Evolutionary conservation across 2,888 invertebrate genomes (phyloP).

Genomic region (Lasioglossum leucozonium): DNA sequence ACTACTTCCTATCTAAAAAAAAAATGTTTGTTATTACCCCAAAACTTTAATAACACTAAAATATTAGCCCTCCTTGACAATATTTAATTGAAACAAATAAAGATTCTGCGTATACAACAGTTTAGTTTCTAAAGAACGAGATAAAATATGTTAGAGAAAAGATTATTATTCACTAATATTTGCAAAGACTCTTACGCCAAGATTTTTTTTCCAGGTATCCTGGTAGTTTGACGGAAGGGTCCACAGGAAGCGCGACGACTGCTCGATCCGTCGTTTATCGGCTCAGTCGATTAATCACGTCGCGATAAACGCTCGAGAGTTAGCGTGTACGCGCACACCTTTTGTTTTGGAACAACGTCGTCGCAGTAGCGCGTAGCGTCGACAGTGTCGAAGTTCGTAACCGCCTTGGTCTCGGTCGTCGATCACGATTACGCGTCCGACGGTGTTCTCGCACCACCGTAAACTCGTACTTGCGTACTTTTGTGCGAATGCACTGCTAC

Average conservation of each 20-base stretch:
- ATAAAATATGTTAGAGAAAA: too few relatives aligned
- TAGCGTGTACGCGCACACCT: neutral
- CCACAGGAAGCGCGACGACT: neutral
- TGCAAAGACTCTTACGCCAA: neutral
- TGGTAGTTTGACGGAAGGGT: neutral
- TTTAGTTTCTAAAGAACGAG: too few relatives aligned
- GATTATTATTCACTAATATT: too few relatives aligned
- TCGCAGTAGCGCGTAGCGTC: neutral
- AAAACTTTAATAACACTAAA: too few relatives aligned
- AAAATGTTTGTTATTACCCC: too few relatives aligned
- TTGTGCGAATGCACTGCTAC: slow-evolving; percentile 52
- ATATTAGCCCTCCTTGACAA: too few relatives aligned
- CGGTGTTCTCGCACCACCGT: slow-evolving; percentile 51
- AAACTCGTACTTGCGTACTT: slow-evolving; percentile 66
- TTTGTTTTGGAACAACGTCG: neutral
- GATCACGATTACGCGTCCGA: slow-evolving; percentile 38
- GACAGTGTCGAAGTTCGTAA: neutral
- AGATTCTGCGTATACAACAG: too few relatives aligned
- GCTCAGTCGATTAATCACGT: neutral
- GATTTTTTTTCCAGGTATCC: neutral
- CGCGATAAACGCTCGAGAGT: neutral
- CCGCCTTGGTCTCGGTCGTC: neutral
- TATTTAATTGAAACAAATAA: too few relatives aligned
- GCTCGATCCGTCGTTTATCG: neutral
- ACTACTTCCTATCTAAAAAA: too few relatives aligned